phyloP scores from a whole-genome alignment of 2,888 invertebrate genomes.

The Mycalesis mineus region DNA sequence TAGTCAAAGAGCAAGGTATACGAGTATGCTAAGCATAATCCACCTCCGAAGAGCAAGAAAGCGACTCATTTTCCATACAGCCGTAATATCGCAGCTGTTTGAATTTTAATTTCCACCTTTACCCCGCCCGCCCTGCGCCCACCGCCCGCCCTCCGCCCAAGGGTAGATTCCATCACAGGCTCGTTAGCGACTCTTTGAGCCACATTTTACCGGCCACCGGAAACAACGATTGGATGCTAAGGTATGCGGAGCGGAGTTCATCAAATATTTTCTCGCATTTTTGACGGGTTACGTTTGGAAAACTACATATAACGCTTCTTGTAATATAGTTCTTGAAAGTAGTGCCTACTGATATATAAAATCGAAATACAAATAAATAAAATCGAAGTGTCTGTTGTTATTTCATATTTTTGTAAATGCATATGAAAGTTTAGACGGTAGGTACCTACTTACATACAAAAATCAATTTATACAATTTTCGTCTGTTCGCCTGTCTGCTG shows the following conservation, averaged over 20 bases:
- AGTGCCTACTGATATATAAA: no score
- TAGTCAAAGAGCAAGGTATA: no score
- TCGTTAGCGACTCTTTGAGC: constrained; percentile 5
- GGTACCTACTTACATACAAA: no score
- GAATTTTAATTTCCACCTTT: constrained; percentile 8
- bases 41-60: background rate
- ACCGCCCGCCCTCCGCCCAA: background rate
- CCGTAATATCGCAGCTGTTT: background rate
- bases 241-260: background rate
- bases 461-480: no score
- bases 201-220: background rate
- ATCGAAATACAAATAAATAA: no score
- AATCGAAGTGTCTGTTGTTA: no score
- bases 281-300: background rate
- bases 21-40: no score
- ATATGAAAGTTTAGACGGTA: no score
- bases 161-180: constrained; percentile 2
- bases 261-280: background rate
- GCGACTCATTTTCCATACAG: background rate
- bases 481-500: no score
- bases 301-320: no score
- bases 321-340: no score
- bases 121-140: background rate
- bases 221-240: background rate
- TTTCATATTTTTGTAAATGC: no score